Evolutionary conservation across 2,888 invertebrate genomes (phyloP), one percentile per base, ranked within the genome.

Genomic region (Zygothrica quintamaculata): DNA sequence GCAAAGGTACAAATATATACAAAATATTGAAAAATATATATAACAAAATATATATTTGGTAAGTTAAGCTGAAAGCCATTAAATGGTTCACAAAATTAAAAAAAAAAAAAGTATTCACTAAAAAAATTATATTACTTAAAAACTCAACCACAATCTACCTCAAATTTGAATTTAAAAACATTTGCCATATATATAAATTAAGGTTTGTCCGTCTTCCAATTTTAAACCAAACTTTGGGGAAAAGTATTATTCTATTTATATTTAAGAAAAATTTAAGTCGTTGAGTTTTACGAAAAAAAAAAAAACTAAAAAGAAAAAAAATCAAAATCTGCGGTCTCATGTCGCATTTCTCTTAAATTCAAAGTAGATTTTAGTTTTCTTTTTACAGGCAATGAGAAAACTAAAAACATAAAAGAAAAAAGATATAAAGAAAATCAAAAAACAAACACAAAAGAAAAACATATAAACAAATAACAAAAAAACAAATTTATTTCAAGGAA

Each of bases 281-380:
- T 65, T 80, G 80, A 78, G 76, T 64, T 76, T 50, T 51, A 25
- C n/a, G 46, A 65, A 50, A 42, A 8, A 8, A 42, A 78, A 77
- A 57, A n/a, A n/a, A n/a, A n/a, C n/a, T n/a, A n/a, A n/a, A n/a
- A n/a, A n/a, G n/a, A n/a, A n/a, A n/a, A n/a, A n/a, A n/a, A n/a
- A n/a, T n/a, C n/a, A n/a, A n/a, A n/a, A n/a, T n/a, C n/a, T 50
- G 48, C 75, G 79, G 82, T 56, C 48, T 29, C 12, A 72, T 62
- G 66, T 15, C 81, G 85, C 43, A 57, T 71, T 77, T 85, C 47
- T 64, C 44, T 62, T 11, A 67, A 75, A 64, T 66, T 69, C 36
- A 47, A 64, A 66, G 77, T 85, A 85, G 82, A 51, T 74, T 74
- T 76, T 85, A 85, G 82, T 85, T 82, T 69, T 77, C 66, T 79